phyloP scores from a whole-genome alignment of 2,888 invertebrate species.

The Bursaphelenchus okinawaensis region DNA sequence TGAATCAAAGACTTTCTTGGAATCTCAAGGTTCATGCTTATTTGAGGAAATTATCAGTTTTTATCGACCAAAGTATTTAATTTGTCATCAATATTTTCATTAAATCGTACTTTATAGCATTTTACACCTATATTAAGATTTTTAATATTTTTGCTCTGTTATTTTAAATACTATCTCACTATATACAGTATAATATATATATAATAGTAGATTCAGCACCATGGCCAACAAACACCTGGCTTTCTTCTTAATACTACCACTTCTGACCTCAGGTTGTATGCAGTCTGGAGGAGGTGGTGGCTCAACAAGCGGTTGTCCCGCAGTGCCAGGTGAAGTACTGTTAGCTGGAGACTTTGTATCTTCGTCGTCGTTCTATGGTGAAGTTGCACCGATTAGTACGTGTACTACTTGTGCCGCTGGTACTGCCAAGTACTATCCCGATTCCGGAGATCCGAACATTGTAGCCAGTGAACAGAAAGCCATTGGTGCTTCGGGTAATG shows the following conservation, averaged over 20 bases:
- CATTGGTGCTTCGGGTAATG: slow-evolving; percentile 1
- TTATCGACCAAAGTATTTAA: no score
- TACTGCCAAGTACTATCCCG: neutral
- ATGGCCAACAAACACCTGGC: neutral
- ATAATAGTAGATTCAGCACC: no score
- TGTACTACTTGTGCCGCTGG: slow-evolving; percentile 1
- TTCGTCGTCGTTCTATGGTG: neutral
- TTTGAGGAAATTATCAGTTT: no score
- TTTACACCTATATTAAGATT: no score
- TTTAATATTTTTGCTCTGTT: no score
- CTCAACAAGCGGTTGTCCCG: neutral
- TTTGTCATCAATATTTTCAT: no score
- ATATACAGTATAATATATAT: no score
- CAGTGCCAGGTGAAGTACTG: neutral
- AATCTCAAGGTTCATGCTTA: no score
- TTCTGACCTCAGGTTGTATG: neutral
- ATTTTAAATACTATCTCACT: no score
- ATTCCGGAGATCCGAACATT: neutral
- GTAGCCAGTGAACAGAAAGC: slow-evolving; percentile 1
- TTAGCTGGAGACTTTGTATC: slow-evolving; percentile 2
- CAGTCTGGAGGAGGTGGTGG: neutral
- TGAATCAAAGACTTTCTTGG: no score
- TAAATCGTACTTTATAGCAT: no score
- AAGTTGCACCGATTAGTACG: neutral
- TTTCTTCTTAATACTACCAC: neutral